Percentiles rank a stretch among this genome's conserved stretches.
These are phyloP conservation scores for Nyctereutes procyonoides DNA, from an alignment of 2,113 vertebrate genomes.

Conservation along the genomic window DNA sequence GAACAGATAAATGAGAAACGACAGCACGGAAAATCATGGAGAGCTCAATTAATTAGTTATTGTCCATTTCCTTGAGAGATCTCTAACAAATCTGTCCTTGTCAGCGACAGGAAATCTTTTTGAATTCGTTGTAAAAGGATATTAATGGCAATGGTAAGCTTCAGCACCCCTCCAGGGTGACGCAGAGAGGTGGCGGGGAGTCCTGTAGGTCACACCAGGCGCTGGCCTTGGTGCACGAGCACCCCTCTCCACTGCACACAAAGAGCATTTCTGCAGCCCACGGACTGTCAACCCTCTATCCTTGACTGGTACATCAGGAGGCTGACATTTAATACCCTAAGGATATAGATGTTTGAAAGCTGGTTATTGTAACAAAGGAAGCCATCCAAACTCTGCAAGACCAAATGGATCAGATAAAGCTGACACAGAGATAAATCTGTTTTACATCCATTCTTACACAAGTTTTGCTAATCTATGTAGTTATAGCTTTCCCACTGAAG, in stretches of 20 bases:
- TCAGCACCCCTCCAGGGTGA: constrained; percentile 80
- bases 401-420: constrained; percentile 91
- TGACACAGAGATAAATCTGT: constrained; percentile 89
- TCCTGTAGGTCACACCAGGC: constrained; percentile 76
- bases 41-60: constrained; percentile 86
- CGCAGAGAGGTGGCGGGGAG: background rate
- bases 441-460: constrained; percentile 90
- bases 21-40: constrained; percentile 77
- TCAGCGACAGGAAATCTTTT: constrained; percentile 88
- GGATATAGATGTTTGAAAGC: constrained; percentile 89
- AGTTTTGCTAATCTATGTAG: constrained; percentile 89
- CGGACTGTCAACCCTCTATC: constrained; percentile 85
- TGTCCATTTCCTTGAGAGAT: constrained; percentile 86
- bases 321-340: constrained; percentile 89
- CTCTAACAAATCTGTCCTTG: constrained; percentile 86
- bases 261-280: constrained; percentile 80
- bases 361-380: constrained; percentile 90
- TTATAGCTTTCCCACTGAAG: constrained; percentile 85
- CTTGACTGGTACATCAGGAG: constrained; percentile 85
- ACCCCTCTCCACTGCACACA: constrained; percentile 56
- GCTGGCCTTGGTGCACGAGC: constrained; percentile 69
- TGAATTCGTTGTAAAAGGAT: constrained; percentile 84
- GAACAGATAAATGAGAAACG: constrained; percentile 70
- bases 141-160: constrained; percentile 83
- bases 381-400: constrained; percentile 88